Evolutionary conservation across 2,113 vertebrate genomes (phyloP).

Genomic region (Orcinus orca): DNA sequence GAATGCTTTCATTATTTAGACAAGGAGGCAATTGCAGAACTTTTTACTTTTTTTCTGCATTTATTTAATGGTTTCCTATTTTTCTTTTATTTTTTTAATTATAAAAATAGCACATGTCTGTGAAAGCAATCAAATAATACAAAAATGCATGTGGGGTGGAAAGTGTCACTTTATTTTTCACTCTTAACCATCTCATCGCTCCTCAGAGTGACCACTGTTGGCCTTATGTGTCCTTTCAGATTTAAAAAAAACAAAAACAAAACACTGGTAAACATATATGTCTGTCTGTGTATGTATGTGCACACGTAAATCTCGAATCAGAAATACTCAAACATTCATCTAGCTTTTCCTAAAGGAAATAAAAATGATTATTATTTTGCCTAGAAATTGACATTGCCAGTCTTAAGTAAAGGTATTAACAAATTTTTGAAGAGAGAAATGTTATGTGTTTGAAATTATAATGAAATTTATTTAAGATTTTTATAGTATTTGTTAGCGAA

Average conservation of each 20-base stretch:
- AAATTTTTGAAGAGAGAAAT: conserved; percentile 31
- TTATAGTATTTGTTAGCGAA: conserved; percentile 19
- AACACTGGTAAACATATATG: neutral
- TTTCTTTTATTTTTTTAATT: conserved; percentile 4
- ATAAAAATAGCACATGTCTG: neutral
- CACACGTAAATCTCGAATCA: neutral
- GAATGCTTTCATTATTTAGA: conserved; percentile 15
- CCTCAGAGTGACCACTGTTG: neutral
- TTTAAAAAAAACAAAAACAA: neutral
- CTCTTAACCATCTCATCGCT: neutral
- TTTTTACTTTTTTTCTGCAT: neutral
- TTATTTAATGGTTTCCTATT: conserved; percentile 4
- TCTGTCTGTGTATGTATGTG: neutral
- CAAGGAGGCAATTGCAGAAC: neutral
- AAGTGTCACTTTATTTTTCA: neutral
- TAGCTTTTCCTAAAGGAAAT: conserved; percentile 32
- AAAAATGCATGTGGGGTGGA: neutral
- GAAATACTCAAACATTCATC: neutral
- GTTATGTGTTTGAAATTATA: conserved; percentile 35
- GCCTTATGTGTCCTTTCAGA: conserved; percentile 19
- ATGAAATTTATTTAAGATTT: conserved; percentile 37
- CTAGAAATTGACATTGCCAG: neutral
- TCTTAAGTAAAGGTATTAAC: conserved; percentile 6
- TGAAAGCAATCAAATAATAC: conserved; percentile 18
- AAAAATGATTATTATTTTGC: conserved; percentile 28